Conservation (phyloP, 2,797 vertebrate species). For the Enteromius paludinosus region DNA sequence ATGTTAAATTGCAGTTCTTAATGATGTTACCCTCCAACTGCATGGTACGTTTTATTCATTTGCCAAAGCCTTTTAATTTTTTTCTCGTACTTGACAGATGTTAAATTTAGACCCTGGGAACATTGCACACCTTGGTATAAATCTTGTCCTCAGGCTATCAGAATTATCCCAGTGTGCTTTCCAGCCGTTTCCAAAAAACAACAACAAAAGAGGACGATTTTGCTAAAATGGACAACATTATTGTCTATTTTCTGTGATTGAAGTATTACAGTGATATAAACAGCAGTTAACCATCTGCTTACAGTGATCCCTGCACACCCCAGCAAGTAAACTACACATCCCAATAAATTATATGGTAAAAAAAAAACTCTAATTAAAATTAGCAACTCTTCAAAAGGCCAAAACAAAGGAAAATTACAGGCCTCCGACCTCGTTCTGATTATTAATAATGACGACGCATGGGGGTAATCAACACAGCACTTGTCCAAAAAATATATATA, state of each 20-base stretch:
- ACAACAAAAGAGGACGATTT: not conserved
- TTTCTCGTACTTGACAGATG: not conserved
- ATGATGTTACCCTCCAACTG: not conserved
- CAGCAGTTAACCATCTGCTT: constrained; percentile 14
- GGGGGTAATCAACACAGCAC: not conserved
- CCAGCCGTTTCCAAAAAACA: not conserved
- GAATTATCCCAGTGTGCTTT: not conserved
- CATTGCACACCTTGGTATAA: constrained; percentile 9
- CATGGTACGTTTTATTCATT: not conserved
- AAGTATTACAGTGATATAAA: not conserved
- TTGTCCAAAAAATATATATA: constrained; percentile 3
- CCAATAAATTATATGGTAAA: not conserved
- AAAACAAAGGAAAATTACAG: not conserved
- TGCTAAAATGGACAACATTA: not conserved
- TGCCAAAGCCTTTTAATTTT: constrained; percentile 7
- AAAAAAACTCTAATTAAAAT: not conserved
- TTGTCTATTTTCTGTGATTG: not conserved
- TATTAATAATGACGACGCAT: not conserved
- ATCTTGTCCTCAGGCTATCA: not conserved
- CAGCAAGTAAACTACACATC: constrained; percentile 18
- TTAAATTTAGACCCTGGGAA: constrained; percentile 11
- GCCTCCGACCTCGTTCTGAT: not conserved
- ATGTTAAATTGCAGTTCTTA: not conserved
- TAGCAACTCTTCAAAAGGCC: not conserved
- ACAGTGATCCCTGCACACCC: not conserved